Evolutionary conservation across 2,113 vertebrate species (phyloP).

Genomic region (Oncorhynchus tshawytscha): DNA sequence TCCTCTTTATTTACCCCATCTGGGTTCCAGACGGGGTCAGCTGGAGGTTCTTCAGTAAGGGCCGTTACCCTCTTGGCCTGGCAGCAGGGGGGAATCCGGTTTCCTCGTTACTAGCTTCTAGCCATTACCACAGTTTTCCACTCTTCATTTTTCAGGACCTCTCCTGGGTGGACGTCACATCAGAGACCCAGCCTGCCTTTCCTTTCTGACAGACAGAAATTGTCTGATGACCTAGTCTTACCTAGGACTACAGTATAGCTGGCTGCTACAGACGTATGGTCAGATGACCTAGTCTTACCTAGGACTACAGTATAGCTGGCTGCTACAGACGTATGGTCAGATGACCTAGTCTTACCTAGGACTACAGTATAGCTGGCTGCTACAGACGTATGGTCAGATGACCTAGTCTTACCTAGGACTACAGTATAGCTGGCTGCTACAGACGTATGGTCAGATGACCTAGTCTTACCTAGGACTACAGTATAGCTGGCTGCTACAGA

Average conservation of each 20-base stretch:
- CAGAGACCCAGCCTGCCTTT: constrained; percentile 24
- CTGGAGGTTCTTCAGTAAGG: background rate
- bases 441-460: background rate
- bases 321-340: too few species aligned
- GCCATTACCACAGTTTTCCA: constrained; percentile 54
- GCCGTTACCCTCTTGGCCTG: background rate
- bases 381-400: background rate
- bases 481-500: background rate
- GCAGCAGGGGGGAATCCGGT: constrained; percentile 35
- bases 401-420: background rate
- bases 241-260: background rate
- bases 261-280: background rate
- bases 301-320: too few species aligned
- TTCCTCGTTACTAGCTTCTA: constrained; percentile 40
- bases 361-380: too few species aligned
- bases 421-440: background rate
- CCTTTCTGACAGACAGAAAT: background rate
- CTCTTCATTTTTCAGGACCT: constrained; percentile 67
- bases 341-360: too few species aligned
- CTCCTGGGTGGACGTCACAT: constrained; percentile 33
- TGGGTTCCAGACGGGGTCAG: background rate
- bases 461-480: background rate
- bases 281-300: too few species aligned
- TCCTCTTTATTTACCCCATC: background rate
- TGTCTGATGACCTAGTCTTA: background rate